Evolutionary conservation across 2,888 invertebrate genomes (phyloP).

Genomic region (Tineola bisselliella): DNA sequence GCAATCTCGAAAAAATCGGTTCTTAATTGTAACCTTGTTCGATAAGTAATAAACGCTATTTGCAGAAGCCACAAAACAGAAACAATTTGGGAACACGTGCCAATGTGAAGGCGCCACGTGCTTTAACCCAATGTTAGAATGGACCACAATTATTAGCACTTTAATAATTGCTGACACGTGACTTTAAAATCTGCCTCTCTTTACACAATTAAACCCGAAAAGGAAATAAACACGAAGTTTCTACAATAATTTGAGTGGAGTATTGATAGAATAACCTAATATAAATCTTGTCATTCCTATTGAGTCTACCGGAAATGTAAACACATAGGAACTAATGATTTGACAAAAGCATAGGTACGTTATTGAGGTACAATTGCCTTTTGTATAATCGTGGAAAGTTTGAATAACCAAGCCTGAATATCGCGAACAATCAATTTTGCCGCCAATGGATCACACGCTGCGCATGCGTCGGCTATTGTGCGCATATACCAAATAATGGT

Average conservation of each 20-base stretch:
- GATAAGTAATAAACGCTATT: constrained; percentile 40
- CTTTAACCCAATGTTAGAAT: constrained; percentile 18
- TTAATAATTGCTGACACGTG: constrained; percentile 20
- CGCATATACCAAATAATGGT: constrained; percentile 52
- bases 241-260: background rate
- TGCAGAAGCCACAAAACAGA: constrained; percentile 47
- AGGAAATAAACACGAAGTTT: background rate
- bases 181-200: constrained; percentile 13
- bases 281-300: background rate
- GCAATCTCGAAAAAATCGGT: constrained; percentile 1
- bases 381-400: constrained; percentile 36
- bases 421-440: constrained; percentile 53
- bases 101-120: constrained; percentile 24
- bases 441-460: constrained; percentile 55
- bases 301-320: background rate
- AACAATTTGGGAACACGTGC: constrained; percentile 25
- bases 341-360: constrained; percentile 8
- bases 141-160: constrained; percentile 16
- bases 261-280: background rate
- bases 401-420: constrained; percentile 48
- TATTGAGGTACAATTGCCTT: constrained; percentile 21
- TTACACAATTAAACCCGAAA: background rate
- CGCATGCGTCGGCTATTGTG: constrained; percentile 57
- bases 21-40: constrained; percentile 7
- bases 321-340: constrained; percentile 3